phyloP scores from a whole-genome alignment of 2,888 invertebrate genomes.

The Nymphalis c-album region DNA sequence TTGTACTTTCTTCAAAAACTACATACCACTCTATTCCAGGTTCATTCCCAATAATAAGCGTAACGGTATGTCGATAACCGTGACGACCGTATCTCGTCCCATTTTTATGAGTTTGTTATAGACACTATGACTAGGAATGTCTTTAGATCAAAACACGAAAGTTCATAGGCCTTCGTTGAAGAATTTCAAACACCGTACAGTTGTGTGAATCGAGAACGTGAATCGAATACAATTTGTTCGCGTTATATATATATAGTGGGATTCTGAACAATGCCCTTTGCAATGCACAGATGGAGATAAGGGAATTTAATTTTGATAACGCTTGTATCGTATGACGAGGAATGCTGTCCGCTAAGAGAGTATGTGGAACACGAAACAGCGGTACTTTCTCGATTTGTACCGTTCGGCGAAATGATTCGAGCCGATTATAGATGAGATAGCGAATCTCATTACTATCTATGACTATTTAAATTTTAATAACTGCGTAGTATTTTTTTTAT shows the following conservation, averaged over 20 bases:
- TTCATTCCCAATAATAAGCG: slow-evolving; percentile 3
- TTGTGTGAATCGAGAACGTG: slow-evolving; percentile 79
- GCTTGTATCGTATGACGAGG: slow-evolving; percentile 15
- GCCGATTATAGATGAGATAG: slow-evolving; percentile 64
- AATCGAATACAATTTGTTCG: slow-evolving; percentile 68
- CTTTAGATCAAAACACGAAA: slow-evolving; percentile 50
- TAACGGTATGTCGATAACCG: slow-evolving; percentile 6
- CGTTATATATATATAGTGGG: slow-evolving; percentile 64
- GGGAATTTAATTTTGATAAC: slow-evolving; percentile 29
- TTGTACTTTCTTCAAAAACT: neutral
- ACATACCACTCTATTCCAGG: neutral
- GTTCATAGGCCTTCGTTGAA: slow-evolving; percentile 58
- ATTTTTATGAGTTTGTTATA: slow-evolving; percentile 22
- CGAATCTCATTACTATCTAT: slow-evolving; percentile 10
- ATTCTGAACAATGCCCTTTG: slow-evolving; percentile 66
- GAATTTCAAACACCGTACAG: slow-evolving; percentile 69
- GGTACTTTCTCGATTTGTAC: slow-evolving; percentile 72
- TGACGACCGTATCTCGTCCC: neutral
- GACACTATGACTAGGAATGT: slow-evolving; percentile 23
- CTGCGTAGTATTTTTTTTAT: slow-evolving; percentile 44
- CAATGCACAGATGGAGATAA: slow-evolving; percentile 38
- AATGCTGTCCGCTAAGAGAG: slow-evolving; percentile 27
- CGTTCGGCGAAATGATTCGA: slow-evolving; percentile 63
- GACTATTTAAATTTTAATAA: slow-evolving; percentile 18
- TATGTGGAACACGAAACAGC: slow-evolving; percentile 46